Percentiles rank a stretch among this genome's conserved stretches.
Conservation (phyloP, 1,140 invertebrate species). For the Chlorops oryzae region DNA sequence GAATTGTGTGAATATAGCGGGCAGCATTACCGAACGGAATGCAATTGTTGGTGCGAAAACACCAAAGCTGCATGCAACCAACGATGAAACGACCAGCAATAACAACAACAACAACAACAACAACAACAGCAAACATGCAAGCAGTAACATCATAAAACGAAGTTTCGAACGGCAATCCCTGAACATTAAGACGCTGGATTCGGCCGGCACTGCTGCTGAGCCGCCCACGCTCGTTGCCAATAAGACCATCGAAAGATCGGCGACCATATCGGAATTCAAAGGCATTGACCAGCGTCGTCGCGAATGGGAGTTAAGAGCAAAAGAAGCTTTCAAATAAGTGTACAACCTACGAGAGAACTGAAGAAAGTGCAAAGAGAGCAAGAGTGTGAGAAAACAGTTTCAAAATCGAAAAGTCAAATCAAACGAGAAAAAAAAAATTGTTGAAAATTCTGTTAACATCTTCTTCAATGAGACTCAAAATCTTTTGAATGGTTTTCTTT, state of each 20-base stretch:
- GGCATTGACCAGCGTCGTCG: conserved; percentile 66
- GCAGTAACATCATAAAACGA: neutral
- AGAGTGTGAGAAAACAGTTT: no score
- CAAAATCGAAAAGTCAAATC: no score
- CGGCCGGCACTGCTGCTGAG: conserved; percentile 3
- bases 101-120: conserved; percentile 22
- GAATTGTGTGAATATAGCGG: no score
- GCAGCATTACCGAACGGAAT: no score
- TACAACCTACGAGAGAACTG: no score
- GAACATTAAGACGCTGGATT: conserved; percentile 5
- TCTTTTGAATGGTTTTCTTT: no score
- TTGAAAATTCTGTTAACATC: no score
- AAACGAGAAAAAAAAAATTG: no score
- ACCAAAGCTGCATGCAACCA: conserved; percentile 7
- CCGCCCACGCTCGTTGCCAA: conserved; percentile 13
- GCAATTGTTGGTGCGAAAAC: no score
- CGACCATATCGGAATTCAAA: conserved; percentile 52
- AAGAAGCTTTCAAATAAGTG: conserved; percentile 55
- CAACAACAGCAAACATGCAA: conserved; percentile 14
- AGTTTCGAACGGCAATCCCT: conserved; percentile 10
- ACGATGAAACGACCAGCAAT: conserved; percentile 11
- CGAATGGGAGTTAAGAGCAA: conserved; percentile 66
- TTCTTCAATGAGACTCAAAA: no score
- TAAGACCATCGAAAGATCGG: conserved; percentile 37
- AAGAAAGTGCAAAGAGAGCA: no score